Evolutionary conservation across 2,888 invertebrate genomes (phyloP).

Genomic region (Mythimna pallens): DNA sequence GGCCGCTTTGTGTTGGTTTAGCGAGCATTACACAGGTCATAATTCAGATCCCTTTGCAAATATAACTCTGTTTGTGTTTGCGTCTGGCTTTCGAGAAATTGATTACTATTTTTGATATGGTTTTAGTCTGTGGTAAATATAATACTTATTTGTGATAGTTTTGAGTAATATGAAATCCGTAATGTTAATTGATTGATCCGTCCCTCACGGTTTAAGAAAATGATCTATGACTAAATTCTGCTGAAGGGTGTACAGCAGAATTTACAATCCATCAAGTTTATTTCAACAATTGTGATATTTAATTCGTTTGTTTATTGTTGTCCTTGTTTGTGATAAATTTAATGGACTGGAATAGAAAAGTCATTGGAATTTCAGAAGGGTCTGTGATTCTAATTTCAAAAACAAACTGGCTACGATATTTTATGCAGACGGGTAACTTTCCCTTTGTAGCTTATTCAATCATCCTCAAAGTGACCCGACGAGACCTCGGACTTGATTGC

Average conservation of each 20-base stretch:
- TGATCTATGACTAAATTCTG: not conserved
- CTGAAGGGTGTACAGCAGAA: too few relatives aligned
- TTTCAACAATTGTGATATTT: not conserved
- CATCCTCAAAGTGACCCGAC: slow-evolving; percentile 43
- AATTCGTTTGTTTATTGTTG: not conserved
- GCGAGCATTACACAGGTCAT: slow-evolving; percentile 29
- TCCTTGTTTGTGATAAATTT: not conserved
- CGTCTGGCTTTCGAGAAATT: slow-evolving; percentile 33
- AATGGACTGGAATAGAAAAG: slow-evolving; percentile 11
- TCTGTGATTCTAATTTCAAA: slow-evolving; percentile 44
- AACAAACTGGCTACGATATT: slow-evolving; percentile 42
- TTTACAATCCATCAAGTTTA: not conserved
- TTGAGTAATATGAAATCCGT: not conserved
- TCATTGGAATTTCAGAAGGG: slow-evolving; percentile 16
- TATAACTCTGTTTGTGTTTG: slow-evolving; percentile 41
- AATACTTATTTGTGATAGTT: not conserved
- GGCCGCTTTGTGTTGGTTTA: slow-evolving; percentile 33
- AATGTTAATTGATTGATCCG: not conserved
- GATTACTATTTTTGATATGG: slow-evolving; percentile 26
- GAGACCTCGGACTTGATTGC: slow-evolving; percentile 43
- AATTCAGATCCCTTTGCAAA: slow-evolving; percentile 44
- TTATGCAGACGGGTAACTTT: slow-evolving; percentile 52
- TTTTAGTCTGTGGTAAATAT: not conserved
- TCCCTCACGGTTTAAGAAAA: not conserved
- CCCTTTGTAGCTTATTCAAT: slow-evolving; percentile 51